A percentile compares a stretch with the other conserved stretches of the same genome.
phyloP scores from a whole-genome alignment of 2,113 vertebrate species.

The Chinchilla lanigera region DNA sequence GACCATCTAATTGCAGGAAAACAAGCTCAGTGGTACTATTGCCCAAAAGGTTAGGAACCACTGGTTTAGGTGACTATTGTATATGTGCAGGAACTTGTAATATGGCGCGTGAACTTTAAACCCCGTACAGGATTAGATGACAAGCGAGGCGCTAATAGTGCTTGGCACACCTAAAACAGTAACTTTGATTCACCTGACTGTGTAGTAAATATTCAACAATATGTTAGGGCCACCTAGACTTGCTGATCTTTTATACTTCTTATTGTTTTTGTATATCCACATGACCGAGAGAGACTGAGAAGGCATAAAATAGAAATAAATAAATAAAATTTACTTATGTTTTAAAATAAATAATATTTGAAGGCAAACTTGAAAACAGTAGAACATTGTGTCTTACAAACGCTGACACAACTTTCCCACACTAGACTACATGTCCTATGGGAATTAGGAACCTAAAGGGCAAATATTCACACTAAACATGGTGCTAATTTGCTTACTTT shows the following conservation, averaged over 20 bases:
- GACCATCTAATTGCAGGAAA: not conserved
- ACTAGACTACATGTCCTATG: not conserved
- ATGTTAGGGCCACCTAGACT: not conserved
- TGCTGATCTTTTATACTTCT: not conserved
- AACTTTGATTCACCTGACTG: not conserved
- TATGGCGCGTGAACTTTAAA: not conserved
- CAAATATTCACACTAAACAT: not conserved
- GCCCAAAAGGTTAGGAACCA: not conserved
- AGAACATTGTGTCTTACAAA: not conserved
- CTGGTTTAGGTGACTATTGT: not conserved
- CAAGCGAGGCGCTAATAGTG: not conserved
- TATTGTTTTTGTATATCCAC: not conserved
- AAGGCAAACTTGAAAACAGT: not conserved
- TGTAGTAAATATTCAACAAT: not conserved
- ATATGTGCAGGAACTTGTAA: not conserved
- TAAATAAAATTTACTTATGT: not conserved
- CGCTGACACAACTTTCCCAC: not conserved
- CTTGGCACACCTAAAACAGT: not conserved
- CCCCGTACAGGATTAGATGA: not conserved
- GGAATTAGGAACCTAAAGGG: not conserved
- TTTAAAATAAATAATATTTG: not conserved
- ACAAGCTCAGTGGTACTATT: not conserved
- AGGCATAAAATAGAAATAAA: not conserved
- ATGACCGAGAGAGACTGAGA: not conserved
- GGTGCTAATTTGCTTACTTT: not conserved